phyloP scores from a whole-genome alignment of 2,888 invertebrate species.

The Drosophila monieri region DNA sequence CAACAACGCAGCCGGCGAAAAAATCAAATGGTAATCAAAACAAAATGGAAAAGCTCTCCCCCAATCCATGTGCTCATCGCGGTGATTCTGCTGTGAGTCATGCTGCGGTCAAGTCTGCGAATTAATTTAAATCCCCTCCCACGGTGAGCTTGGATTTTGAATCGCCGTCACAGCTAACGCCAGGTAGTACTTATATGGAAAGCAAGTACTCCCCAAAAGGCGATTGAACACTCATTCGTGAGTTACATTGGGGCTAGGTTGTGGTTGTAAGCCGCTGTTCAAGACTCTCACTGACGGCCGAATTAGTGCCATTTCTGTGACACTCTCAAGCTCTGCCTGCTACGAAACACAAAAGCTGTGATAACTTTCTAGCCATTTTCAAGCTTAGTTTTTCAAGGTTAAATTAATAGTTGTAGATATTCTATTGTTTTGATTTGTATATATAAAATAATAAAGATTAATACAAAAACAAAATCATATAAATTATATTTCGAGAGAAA shows the following conservation, averaged over 20 bases:
- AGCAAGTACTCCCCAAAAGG: constrained; percentile 25
- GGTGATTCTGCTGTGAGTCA: constrained; percentile 18
- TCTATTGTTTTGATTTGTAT: background rate
- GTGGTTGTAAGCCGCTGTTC: background rate
- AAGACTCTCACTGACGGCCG: constrained; percentile 14
- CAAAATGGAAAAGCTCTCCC: constrained; percentile 54
- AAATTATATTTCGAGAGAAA: too few relatives aligned
- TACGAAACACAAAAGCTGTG: constrained; percentile 4
- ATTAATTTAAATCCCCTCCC: constrained; percentile 28
- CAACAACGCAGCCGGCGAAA: constrained; percentile 44
- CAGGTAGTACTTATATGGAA: constrained; percentile 30
- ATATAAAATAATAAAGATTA: background rate
- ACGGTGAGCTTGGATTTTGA: constrained; percentile 18
- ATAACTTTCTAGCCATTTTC: background rate
- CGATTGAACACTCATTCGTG: constrained; percentile 13
- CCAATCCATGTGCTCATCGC: constrained; percentile 28
- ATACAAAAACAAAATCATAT: background rate
- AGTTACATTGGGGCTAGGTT: background rate
- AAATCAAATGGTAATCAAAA: constrained; percentile 44
- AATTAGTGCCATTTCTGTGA: background rate
- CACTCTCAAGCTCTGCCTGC: constrained; percentile 2
- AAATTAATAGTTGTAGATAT: background rate
- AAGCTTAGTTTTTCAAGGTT: constrained; percentile 3
- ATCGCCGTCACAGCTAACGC: constrained; percentile 43
- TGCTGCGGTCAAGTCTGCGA: constrained; percentile 14